Base-by-base conservation (phyloP, 1,140 invertebrate species). In the Megalopta genalis region DNA sequence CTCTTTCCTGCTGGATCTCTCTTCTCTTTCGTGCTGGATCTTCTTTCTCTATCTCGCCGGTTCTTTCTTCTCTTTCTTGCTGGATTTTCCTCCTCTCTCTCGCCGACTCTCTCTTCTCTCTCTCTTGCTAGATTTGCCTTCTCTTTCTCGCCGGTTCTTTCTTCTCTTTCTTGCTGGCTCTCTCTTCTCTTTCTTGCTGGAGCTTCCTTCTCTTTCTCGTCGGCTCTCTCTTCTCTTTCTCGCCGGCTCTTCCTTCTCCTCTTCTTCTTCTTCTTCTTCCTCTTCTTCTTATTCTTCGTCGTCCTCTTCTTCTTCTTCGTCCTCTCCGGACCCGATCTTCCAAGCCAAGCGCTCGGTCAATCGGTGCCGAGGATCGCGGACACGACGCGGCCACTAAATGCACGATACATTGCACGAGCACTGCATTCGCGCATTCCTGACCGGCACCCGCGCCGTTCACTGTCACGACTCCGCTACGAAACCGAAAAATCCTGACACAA, bases 361-460 rank as follows among this genome's bases (percentile, higher is more conserved):
- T 88, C 83, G 49, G 49, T 52, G 57, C 57, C 68, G 71, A 80
- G 73, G 68, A 71, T 57, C 62, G 69, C 62, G 46, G 25, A 57
- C 52, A 71, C 57, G 75, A 54, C 49, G 66, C 49, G 72, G n/a
- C 57, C 64, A 80, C 81, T 76, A 82, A 66, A 75, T 54, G 73
- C 85, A 62, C 64, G 16, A 76, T 37, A 62, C 59, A 64, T 21
- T 39, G 32, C 14, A 18, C 64, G 39, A 32, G 27, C 25, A 66
- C 67, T 85, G 71, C 84, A 81, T 81, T 85, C 83, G 60, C 79
- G 76, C 59, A 62, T 60, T 85, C 59, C 64, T 46, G 39, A 8
- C 39, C 7, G 60, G 10, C 42, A 12, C 10, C 42, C 42, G 42
- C 42, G 32, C 32, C 32, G 1, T 32, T 4, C 42, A 46, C 42